Base-by-base conservation (phyloP, 2,888 invertebrate genomes). In the Phyllotreta striolata region DNA sequence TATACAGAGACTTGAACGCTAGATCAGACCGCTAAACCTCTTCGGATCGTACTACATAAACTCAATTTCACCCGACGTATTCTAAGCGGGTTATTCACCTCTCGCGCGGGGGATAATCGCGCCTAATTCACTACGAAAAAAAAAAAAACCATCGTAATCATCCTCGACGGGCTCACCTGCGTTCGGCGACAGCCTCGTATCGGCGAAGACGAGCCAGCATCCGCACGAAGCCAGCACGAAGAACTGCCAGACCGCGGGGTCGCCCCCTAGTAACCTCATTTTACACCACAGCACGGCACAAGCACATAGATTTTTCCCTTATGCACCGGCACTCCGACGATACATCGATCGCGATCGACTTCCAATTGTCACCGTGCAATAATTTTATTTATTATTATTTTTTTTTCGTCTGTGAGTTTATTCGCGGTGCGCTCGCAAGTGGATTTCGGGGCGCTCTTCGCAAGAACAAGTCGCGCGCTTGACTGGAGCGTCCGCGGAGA, bases 251-350 rank as follows among this genome's bases (percentile, higher is more conserved):
- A 63, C 64, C 58, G 49, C 66, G 72, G 76, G 74, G 73, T 72
- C 72, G 66, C 71, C 74, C 73, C 75, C 71, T 66, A 72, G 70
- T 71, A 76, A 75, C 76, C 69, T 74, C 78, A 77, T 77, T 71
- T 73, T 74, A 70, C 68, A 70, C 72, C 70, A 65, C 66, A 59
- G 58, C 67, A 71, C 70, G 66, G 67, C 71, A 70, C 70, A 70
- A 64, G 63, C 70, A 67, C 68, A 41, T 62, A 56, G 58, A 56
- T 54, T n/a, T n/a, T n/a, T 39, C 69, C 66, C 67, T 35, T 58
- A 56, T 60, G 62, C 66, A 66, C 69, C 67, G 64, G 67, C 67
- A 64, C 65, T 59, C 35, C 39, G 44, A 44, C 43, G 49, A 55
- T 12, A 47, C 47, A 49, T 49, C 24, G 35, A 49, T 5, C 35